Conservation (phyloP, 2,888 invertebrate species). For the Agrotis ipsilon region DNA sequence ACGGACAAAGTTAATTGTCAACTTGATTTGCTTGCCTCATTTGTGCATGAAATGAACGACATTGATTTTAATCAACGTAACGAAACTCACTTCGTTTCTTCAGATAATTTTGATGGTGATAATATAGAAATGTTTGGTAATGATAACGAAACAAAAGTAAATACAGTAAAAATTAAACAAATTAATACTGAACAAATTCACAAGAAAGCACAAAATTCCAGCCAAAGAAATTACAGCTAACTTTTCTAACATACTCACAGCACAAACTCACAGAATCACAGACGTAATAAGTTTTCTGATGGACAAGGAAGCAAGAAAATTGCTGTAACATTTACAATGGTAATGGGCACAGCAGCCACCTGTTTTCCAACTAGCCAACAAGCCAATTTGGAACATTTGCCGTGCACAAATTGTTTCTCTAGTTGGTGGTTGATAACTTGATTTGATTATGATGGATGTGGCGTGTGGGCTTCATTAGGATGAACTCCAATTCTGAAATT, state of each 20-base stretch:
- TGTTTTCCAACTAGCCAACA: conserved; percentile 73
- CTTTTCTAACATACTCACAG: conserved; percentile 42
- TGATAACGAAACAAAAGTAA: too few species aligned
- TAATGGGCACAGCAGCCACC: conserved; percentile 81
- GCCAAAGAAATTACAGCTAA: conserved; percentile 42
- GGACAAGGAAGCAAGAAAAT: conserved; percentile 82
- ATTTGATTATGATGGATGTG: conserved; percentile 63
- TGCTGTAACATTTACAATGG: conserved; percentile 83
- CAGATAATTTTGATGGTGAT: background rate
- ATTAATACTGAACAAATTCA: conserved; percentile 7
- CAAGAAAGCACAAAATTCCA: conserved; percentile 18
- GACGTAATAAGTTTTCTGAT: conserved; percentile 69
- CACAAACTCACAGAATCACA: conserved; percentile 55
- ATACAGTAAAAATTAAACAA: too few species aligned
- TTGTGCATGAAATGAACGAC: too few species aligned
- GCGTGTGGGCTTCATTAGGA: conserved; percentile 53
- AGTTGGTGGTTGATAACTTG: conserved; percentile 68
- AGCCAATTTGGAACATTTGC: conserved; percentile 82
- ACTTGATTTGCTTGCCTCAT: too few species aligned
- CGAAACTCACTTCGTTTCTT: too few species aligned
- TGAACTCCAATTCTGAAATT: conserved; percentile 17
- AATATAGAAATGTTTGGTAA: background rate
- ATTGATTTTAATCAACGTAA: too few species aligned
- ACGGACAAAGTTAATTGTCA: too few species aligned
- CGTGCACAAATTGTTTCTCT: conserved; percentile 83